These are phyloP conservation scores for Pemphigus obesinymphae DNA, from an alignment of 1,140 invertebrate genomes.

Conservation along the genomic window DNA sequence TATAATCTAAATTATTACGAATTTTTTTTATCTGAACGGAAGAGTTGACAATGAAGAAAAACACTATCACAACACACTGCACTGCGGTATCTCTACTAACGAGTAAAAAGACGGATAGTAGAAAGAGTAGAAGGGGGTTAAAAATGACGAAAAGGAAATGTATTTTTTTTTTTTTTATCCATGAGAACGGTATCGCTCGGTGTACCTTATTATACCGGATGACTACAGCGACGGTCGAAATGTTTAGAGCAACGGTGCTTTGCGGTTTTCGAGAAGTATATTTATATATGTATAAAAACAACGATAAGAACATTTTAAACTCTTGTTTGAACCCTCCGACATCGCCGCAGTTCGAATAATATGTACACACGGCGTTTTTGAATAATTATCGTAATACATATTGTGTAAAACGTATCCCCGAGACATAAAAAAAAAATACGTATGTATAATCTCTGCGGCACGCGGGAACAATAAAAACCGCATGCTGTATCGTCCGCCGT, in stretches of 20 bases:
- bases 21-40: constrained; percentile 22
- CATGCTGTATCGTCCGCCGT: too few species aligned
- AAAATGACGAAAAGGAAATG: neutral
- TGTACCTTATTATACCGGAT: neutral
- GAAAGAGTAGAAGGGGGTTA: too few species aligned
- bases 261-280: neutral
- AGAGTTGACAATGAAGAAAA: neutral
- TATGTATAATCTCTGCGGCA: neutral
- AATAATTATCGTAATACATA: neutral
- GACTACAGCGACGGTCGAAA: neutral
- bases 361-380: neutral
- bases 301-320: neutral
- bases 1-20: neutral
- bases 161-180: too few species aligned
- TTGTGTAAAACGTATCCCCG: neutral
- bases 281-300: too few species aligned
- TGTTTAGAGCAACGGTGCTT: neutral
- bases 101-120: too few species aligned
- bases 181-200: neutral
- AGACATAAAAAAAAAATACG: neutral
- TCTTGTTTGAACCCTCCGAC: neutral
- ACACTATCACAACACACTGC: neutral
- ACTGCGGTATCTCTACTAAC: neutral
- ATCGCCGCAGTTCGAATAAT: too few species aligned
- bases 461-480: neutral